These are phyloP conservation scores for Chorisops tibialis DNA, from an alignment of 2,888 invertebrate genomes.

Conservation along the genomic window DNA sequence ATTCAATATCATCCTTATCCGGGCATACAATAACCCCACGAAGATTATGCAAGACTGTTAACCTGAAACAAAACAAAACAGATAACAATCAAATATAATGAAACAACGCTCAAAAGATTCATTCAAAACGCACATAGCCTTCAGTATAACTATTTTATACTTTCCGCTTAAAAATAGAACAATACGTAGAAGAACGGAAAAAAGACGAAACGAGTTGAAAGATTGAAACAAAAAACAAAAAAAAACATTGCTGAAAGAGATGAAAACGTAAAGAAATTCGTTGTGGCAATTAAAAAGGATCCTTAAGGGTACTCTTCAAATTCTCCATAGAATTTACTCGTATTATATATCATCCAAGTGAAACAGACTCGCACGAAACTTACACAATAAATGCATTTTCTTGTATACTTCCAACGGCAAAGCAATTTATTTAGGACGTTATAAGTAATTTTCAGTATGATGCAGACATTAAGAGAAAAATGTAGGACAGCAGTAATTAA, in stretches of 20 bases:
- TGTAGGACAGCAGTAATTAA: no score
- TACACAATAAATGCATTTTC: no score
- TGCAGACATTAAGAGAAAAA: no score
- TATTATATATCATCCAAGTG: no score
- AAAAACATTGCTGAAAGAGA: neutral
- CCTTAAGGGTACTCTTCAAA: neutral
- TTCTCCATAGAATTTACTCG: neutral
- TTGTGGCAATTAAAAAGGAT: neutral
- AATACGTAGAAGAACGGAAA: neutral
- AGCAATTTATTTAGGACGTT: no score
- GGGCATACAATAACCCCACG: constrained; percentile 19
- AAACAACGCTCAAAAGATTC: neutral
- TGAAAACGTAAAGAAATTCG: neutral
- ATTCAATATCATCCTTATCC: constrained; percentile 17
- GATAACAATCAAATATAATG: neutral
- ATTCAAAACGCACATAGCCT: neutral
- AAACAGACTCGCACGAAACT: no score
- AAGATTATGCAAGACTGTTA: constrained; percentile 27
- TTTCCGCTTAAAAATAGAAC: neutral
- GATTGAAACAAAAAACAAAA: neutral
- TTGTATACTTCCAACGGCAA: no score
- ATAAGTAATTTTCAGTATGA: no score
- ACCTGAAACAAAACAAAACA: constrained; percentile 11
- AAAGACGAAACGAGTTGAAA: neutral
- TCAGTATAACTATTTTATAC: no score